Evolutionary conservation across 2,113 vertebrate genomes (phyloP).

Genomic region (Hucho hucho): DNA sequence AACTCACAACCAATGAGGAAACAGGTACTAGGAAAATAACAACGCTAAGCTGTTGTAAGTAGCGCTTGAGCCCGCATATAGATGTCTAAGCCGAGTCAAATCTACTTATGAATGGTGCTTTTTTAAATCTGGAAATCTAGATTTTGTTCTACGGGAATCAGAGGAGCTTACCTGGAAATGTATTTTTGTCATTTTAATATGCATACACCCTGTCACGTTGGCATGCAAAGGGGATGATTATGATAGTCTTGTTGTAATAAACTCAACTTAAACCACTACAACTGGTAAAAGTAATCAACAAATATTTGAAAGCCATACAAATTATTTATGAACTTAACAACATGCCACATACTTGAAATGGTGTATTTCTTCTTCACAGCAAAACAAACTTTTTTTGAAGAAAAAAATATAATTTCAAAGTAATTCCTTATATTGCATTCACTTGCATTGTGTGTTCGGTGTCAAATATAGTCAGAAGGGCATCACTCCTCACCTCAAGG

Average conservation of each 20-base stretch:
- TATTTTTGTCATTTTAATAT: constrained; percentile 10
- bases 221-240: not conserved
- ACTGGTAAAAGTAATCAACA: not conserved
- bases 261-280: not conserved
- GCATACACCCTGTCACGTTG: not conserved
- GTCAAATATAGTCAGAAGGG: not conserved
- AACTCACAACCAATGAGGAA: not conserved
- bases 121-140: constrained; percentile 21
- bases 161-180: constrained; percentile 30
- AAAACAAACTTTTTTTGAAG: no score
- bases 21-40: not conserved
- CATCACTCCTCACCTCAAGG: not conserved
- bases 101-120: not conserved
- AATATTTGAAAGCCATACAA: not conserved
- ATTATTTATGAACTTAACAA: not conserved
- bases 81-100: not conserved
- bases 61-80: not conserved
- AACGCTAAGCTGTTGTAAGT: not conserved
- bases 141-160: constrained; percentile 17
- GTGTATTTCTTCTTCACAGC: no score
- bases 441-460: not conserved
- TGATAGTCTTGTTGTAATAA: not conserved
- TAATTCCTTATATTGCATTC: not conserved
- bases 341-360: no score
- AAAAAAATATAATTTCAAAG: no score